Conservation (phyloP, 2,888 invertebrate genomes). For the Camponotus fellah region DNA sequence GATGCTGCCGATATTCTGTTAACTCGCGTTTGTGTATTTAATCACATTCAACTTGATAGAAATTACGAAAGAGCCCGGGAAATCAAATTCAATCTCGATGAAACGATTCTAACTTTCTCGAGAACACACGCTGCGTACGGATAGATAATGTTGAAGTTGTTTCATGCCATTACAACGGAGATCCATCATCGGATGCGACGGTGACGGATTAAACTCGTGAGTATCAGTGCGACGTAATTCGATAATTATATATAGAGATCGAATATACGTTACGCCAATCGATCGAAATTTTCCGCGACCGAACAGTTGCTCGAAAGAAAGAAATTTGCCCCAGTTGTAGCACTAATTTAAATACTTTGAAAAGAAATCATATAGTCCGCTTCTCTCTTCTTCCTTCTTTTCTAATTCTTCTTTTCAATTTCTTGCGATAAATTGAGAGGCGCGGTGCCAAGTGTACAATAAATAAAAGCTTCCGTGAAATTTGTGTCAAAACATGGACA, state of each 20-base stretch:
- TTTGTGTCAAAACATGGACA: background rate
- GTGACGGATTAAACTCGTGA: slow-evolving; percentile 34
- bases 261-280: background rate
- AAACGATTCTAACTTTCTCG: background rate
- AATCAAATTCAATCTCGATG: background rate
- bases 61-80: slow-evolving; percentile 2
- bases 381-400: background rate
- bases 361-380: background rate
- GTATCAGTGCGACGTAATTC: slow-evolving; percentile 19
- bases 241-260: slow-evolving; percentile 16
- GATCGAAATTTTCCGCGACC: background rate
- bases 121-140: background rate
- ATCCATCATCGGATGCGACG: slow-evolving; percentile 41
- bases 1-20: background rate
- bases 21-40: background rate
- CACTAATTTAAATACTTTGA: slow-evolving; percentile 36
- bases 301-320: background rate
- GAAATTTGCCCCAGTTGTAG: slow-evolving; percentile 8
- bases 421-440: slow-evolving; percentile 41
- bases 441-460: slow-evolving; percentile 12
- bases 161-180: background rate
- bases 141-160: background rate
- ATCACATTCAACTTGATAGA: slow-evolving; percentile 23
- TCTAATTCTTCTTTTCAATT: slow-evolving; percentile 29
- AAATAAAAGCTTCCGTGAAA: slow-evolving; percentile 31